phyloP scores from a whole-genome alignment of 92 coral and sea anemone species.

The Siderastrea siderea region DNA sequence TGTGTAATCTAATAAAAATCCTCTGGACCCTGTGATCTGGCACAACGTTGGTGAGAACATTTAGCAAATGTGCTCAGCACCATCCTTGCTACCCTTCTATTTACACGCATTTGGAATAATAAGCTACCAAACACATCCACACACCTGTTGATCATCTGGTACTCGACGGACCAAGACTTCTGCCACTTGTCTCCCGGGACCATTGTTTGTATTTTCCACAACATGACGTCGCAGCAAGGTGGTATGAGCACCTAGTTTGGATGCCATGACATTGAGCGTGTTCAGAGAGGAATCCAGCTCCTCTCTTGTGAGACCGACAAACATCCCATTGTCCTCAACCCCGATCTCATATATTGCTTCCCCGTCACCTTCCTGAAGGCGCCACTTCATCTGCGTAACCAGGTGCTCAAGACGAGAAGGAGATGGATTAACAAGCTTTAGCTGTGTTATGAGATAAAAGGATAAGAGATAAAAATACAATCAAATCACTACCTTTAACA shows the following conservation, averaged over 20 bases:
- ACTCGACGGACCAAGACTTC: slow-evolving; percentile 94
- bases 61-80: no score
- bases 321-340: slow-evolving; percentile 93
- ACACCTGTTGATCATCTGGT: slow-evolving; percentile 97
- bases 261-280: slow-evolving; percentile 89
- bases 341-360: slow-evolving; percentile 99
- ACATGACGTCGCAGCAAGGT: slow-evolving; percentile 79
- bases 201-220: slow-evolving; percentile 53
- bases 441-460: slow-evolving; percentile 42
- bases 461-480: neutral
- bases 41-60: no score
- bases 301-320: slow-evolving; percentile 87
- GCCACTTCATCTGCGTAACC: slow-evolving; percentile 98
- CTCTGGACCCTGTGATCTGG: no score
- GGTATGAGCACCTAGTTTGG: slow-evolving; percentile 89
- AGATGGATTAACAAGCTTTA: slow-evolving; percentile 96
- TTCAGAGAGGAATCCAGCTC: slow-evolving; percentile 90
- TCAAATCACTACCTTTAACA: neutral
- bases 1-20: no score
- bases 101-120: no score
- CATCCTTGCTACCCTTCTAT: no score
- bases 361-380: slow-evolving; percentile 99
- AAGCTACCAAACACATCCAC: neutral
- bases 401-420: slow-evolving; percentile 89
- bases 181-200: slow-evolving; percentile 73